phyloP scores from a whole-genome alignment of 2,888 invertebrate species.

The Trachelus iudaicus region DNA sequence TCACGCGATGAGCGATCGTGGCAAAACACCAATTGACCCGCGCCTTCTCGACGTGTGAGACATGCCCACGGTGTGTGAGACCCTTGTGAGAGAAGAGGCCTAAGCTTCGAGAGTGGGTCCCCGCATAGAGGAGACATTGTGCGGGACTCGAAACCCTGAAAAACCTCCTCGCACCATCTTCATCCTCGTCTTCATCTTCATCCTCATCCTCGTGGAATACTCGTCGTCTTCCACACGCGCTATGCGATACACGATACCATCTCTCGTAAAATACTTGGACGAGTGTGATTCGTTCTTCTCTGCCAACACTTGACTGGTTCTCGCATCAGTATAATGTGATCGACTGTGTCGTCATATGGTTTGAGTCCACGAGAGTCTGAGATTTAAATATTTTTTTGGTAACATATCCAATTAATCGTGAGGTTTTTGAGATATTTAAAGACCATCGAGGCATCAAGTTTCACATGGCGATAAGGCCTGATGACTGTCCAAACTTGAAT shows the following conservation, averaged over 20 bases:
- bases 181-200: constrained; percentile 4
- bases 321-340: constrained; percentile 43
- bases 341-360: constrained; percentile 30
- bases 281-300: constrained; percentile 27
- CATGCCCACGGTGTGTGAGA: constrained; percentile 12
- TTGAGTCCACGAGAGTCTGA: neutral
- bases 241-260: constrained; percentile 28
- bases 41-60: constrained; percentile 9
- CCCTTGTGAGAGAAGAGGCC: constrained; percentile 5
- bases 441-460: neutral
- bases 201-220: neutral
- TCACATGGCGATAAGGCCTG: neutral
- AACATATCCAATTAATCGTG: neutral
- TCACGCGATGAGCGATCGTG: constrained; percentile 61
- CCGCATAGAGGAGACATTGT: constrained; percentile 53
- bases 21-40: constrained; percentile 45
- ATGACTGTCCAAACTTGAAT: neutral
- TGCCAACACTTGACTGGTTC: constrained; percentile 28
- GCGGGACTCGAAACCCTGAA: constrained; percentile 14
- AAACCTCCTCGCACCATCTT: constrained; percentile 24
- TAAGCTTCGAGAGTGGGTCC: constrained; percentile 11
- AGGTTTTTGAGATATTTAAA: neutral
- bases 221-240: neutral
- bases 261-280: constrained; percentile 11
- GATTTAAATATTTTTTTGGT: neutral